Evolutionary conservation across 2,113 vertebrate genomes (phyloP), one percentile per base, ranked within the genome.

Genomic region (Eurystomus gularis): DNA sequence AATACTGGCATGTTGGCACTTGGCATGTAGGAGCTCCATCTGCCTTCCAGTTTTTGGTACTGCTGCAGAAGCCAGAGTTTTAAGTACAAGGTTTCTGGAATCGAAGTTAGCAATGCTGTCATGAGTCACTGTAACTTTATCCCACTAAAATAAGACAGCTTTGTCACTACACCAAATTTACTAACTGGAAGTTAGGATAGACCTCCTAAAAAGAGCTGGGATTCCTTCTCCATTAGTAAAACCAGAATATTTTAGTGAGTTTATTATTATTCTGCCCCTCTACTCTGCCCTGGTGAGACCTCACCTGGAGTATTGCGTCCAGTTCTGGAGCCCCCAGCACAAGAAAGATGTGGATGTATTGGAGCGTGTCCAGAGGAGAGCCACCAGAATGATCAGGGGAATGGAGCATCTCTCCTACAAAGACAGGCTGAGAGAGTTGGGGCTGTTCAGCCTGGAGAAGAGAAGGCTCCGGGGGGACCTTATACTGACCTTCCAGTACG

Each of bases 11-110:
- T 5, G 46, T 4, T 69, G 60, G 60, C 83, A 94, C 69, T 93
- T 5, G 4, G 37, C 42, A 79, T 81, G 71, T 93, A 93, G 80
- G 88, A 93, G 94, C 96, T 95, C 97, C 96, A 92, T 82, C 97
- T 97, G 93, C 86, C 92, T 77, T 80, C 88, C 93, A 93, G 20
- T 29, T 86, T 42, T 12, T 29, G 93, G 57, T 93, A 97, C 72
- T 96, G 90, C 88, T 91, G 82, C 82, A 87, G 68, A 55, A 71
- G 18, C 18, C 24, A n/a, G n/a, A 82, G n/a, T 26, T 82, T 26
- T 2, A 78, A 70, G 28, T 29, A 24, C 76, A 89, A 44, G 6
- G 13, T 69, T 81, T 40, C 33, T 28, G 48, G 64, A 79, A 75
- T 19, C 25, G 5, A 37, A 94, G 44, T 54, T 65, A 84, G 70